Evolutionary conservation across 2,888 invertebrate species (phyloP).

Genomic region (Agrotis ipsilon): DNA sequence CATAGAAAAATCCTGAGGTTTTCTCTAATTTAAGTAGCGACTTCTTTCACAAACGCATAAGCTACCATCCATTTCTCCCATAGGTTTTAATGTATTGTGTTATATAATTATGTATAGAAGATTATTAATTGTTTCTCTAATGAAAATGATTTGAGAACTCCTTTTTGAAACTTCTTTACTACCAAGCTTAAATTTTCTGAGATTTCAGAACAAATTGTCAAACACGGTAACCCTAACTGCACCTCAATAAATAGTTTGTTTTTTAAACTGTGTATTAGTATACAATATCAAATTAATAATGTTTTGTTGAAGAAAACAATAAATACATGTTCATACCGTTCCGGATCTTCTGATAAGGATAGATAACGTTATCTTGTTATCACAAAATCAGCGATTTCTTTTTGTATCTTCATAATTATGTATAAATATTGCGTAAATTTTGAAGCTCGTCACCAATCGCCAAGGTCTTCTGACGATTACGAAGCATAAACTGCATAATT

Average conservation of each 20-base stretch:
- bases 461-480: constrained; percentile 7
- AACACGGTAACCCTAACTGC: too few relatives aligned
- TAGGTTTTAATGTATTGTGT: too few relatives aligned
- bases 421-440: constrained; percentile 48
- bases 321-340: not conserved
- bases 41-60: too few relatives aligned
- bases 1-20: too few relatives aligned
- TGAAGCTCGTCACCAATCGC: not conserved
- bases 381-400: constrained; percentile 46
- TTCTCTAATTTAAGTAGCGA: too few relatives aligned
- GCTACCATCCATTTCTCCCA: too few relatives aligned
- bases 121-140: too few relatives aligned
- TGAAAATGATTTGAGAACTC: too few relatives aligned
- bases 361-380: constrained; percentile 21
- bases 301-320: constrained; percentile 25
- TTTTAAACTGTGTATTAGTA: not conserved
- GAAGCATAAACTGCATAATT: not conserved
- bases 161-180: too few relatives aligned
- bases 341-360: constrained; percentile 40
- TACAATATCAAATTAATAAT: constrained; percentile 29
- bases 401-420: constrained; percentile 26
- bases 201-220: too few relatives aligned
- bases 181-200: too few relatives aligned
- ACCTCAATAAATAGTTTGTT: constrained; percentile 15
- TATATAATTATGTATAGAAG: too few relatives aligned